Conservation (phyloP, 2,113 vertebrate species). For the Ammodytes dubius region DNA sequence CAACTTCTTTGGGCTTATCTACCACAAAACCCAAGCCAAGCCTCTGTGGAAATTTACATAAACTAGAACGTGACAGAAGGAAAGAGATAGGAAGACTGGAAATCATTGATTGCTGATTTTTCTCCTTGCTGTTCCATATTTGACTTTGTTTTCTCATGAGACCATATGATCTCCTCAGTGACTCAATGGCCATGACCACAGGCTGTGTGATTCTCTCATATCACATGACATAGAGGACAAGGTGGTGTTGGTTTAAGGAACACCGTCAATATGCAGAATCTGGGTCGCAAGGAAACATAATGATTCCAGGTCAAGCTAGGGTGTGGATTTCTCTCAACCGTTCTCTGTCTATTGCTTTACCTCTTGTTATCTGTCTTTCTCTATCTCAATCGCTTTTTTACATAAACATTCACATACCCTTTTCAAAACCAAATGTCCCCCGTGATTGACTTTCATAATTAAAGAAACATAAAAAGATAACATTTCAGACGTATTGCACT, state of each 20-base stretch:
- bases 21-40: conserved; percentile 27
- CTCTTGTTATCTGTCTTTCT: neutral
- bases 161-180: neutral
- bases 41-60: conserved; percentile 64
- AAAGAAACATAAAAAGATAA: conserved; percentile 5
- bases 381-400: neutral
- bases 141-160: neutral
- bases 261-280: conserved; percentile 16
- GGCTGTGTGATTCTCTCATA: neutral
- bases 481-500: conserved; percentile 16
- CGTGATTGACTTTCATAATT: conserved; percentile 4
- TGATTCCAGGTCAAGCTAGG: neutral
- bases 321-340: neutral
- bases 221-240: neutral
- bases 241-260: conserved; percentile 5
- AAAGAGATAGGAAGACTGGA: neutral
- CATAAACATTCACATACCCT: neutral
- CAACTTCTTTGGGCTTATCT: conserved; percentile 60
- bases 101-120: conserved; percentile 22
- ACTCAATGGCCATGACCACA: neutral
- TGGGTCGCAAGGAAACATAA: conserved; percentile 21
- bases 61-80: conserved; percentile 37
- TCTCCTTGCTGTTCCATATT: neutral
- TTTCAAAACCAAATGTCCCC: neutral
- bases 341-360: neutral